phyloP scores from a whole-genome alignment of 2,113 vertebrate genomes.

The Poecile atricapillus region DNA sequence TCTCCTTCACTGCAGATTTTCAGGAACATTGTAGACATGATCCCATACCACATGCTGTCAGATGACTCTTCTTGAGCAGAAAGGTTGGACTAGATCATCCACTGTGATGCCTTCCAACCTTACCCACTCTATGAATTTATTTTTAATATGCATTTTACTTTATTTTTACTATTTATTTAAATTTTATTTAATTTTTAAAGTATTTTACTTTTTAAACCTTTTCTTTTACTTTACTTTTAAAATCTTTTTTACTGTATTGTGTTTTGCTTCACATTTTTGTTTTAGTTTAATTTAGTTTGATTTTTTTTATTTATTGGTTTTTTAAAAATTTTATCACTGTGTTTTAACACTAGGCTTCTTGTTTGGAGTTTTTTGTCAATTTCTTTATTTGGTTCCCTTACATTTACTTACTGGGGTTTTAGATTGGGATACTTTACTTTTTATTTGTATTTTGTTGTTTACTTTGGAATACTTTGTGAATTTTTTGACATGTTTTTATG shows the following conservation, averaged over 20 bases:
- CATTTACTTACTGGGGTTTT: accelerated
- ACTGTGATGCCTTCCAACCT: background rate
- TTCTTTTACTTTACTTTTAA: background rate
- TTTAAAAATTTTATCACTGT: background rate
- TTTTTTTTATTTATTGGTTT: background rate
- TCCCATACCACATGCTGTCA: background rate
- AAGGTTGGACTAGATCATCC: background rate
- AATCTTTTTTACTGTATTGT: background rate
- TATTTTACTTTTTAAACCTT: background rate
- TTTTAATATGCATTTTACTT: background rate
- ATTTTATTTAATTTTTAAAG: background rate
- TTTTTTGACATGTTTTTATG: background rate
- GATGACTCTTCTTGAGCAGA: no score
- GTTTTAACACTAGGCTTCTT: background rate
- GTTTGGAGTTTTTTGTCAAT: no score
- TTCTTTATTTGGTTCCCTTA: background rate
- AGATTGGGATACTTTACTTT: background rate
- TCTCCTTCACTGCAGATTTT: background rate
- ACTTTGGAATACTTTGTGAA: background rate
- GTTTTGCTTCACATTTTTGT: no score
- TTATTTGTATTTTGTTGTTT: background rate
- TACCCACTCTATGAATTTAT: background rate
- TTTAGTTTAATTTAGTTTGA: background rate
- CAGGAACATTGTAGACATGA: background rate
- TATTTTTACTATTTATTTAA: background rate